These are phyloP conservation scores for Galerucella pusilla DNA, from an alignment of 2,888 invertebrate genomes.

Conservation along the genomic window DNA sequence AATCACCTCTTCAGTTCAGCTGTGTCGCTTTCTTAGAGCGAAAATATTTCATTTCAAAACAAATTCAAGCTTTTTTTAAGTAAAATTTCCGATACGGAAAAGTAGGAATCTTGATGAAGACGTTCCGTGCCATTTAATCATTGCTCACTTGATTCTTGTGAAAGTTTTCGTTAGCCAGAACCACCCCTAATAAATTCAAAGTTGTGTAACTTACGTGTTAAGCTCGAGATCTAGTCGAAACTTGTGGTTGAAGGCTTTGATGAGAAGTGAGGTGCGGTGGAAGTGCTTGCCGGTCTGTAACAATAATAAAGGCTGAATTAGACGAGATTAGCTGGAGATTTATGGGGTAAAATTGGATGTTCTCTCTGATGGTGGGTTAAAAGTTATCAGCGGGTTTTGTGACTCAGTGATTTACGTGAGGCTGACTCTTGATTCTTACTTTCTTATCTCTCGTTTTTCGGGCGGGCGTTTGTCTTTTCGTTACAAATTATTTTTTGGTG, in stretches of 20 bases:
- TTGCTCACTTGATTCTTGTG: constrained; percentile 27
- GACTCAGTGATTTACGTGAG: constrained; percentile 31
- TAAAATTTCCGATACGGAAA: constrained; percentile 18
- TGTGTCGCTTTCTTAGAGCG: too few species aligned
- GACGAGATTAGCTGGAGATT: constrained; percentile 34
- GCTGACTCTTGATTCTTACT: constrained; percentile 24
- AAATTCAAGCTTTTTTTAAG: not conserved
- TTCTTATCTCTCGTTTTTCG: constrained; percentile 15
- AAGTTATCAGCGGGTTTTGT: constrained; percentile 35
- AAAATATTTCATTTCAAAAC: too few species aligned
- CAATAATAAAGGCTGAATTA: constrained; percentile 54
- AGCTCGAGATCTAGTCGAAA: constrained; percentile 95
- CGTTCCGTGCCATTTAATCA: constrained; percentile 30
- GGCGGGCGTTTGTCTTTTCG: constrained; percentile 17
- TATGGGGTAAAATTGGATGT: constrained; percentile 32
- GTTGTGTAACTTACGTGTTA: constrained; percentile 85
- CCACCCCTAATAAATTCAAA: constrained; percentile 41
- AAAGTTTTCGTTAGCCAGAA: constrained; percentile 29
- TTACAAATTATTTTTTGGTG: constrained; percentile 32
- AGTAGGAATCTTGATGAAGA: constrained; percentile 10
- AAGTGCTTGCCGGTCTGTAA: constrained; percentile 93
- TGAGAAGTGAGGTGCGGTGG: constrained; percentile 93
- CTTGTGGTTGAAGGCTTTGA: constrained; percentile 97
- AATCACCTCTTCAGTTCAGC: too few species aligned
- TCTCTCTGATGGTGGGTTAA: constrained; percentile 29